Evolutionary conservation across 1,140 invertebrate genomes (phyloP), one percentile per base, ranked within the genome.

Genomic region (Meloidogyne chitwoodi): DNA sequence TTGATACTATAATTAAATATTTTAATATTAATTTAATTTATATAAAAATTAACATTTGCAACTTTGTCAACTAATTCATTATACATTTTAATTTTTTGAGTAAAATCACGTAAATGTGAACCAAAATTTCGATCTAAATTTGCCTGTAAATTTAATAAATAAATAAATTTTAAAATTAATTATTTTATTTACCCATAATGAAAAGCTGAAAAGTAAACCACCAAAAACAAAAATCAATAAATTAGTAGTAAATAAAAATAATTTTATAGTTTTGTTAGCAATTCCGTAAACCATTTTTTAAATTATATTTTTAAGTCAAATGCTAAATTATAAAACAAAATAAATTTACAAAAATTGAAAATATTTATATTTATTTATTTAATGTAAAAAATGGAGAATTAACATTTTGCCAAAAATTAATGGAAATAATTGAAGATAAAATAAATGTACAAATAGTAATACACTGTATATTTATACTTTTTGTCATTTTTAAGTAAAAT

Each of bases 191-290:
- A 75, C 84, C 84, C 84, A 85, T n/a, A 85, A 70, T 1, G 84
- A 86, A 78, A 85, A 84, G n/a, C 80, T 79, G 63, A 81, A 85
- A 66, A 86, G 80, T 2, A 86, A 66, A 8, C 64, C 83, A 10
- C 84, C 84, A 44, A 86, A 81, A 27, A 86, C 61, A 70, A 84
- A 85, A 48, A 86, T 81, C 38, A 84, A 68, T 27, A 85, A 79
- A 64, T 85, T 85, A 14, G 77, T 71, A 26, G 80, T 29, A 61
- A 85, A 84, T 48, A 85, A 81, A 8, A 86, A 41, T 14, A 84
- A 79, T 70, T 85, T 85, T 14, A 85, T 68, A 56, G 83, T 67
- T 22, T 83, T 74, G 68, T 86, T 86, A 22, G 83, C 84, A 65
- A 76, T 85, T 22, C 79, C 82, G 73, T 83, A 81, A 31, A 81